These are phyloP conservation scores for Onychostoma macrolepis DNA, from an alignment of 2,113 vertebrate genomes.

Conservation along the genomic window DNA sequence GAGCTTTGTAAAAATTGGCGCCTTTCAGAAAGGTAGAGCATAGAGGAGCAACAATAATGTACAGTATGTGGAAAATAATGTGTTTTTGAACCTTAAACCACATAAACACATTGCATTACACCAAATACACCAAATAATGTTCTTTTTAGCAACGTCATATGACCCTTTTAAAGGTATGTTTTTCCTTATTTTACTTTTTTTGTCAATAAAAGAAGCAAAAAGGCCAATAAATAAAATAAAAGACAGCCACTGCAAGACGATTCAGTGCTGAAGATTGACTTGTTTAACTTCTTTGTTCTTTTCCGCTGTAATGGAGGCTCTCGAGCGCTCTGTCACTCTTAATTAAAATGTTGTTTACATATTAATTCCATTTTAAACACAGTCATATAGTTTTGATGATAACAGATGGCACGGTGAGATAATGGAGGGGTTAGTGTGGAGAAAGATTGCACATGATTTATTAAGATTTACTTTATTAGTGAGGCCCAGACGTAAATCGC, in stretches of 20 bases:
- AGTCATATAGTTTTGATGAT: conserved; percentile 98
- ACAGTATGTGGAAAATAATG: too few species aligned
- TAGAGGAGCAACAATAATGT: too few species aligned
- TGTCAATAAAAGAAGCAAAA: background rate
- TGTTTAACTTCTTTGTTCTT: conserved; percentile 3
- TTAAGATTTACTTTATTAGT: conserved; percentile 95
- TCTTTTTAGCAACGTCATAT: too few species aligned
- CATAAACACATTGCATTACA: too few species aligned
- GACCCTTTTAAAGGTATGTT: too few species aligned
- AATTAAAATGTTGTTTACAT: conserved; percentile 99
- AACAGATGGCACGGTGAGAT: conserved; percentile 94
- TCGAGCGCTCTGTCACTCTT: conserved; percentile 90
- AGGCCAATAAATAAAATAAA: background rate
- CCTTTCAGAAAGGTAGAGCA: too few species aligned
- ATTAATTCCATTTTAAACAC: conserved; percentile 99
- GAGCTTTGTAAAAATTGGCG: too few species aligned
- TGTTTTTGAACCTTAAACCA: too few species aligned
- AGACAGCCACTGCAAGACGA: background rate
- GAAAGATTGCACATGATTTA: conserved; percentile 91
- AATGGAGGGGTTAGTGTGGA: conserved; percentile 86
- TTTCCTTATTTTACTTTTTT: background rate
- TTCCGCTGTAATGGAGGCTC: conserved; percentile 24
- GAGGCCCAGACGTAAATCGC: conserved; percentile 83
- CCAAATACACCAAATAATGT: too few species aligned
- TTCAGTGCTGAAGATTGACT: background rate